Evolutionary conservation across 2,888 invertebrate genomes (phyloP).

Genomic region (Catotricha subobsoleta): DNA sequence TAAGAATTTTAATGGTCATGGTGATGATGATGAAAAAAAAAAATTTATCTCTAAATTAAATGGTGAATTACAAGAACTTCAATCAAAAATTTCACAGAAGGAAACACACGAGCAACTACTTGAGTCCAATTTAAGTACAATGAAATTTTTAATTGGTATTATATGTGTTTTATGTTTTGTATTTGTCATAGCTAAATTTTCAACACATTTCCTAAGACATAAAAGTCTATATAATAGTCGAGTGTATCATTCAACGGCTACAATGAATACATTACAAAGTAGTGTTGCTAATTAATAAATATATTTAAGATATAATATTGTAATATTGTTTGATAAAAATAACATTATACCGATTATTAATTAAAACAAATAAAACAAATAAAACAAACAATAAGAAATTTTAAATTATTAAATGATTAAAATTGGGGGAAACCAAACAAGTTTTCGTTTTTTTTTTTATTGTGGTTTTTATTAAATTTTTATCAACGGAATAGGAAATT

Average conservation of each 20-base stretch:
- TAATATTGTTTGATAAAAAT: too few relatives aligned
- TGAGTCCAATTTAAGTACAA: neutral
- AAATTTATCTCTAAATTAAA: too few relatives aligned
- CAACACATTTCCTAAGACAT: neutral
- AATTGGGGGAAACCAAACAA: too few relatives aligned
- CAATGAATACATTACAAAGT: constrained; percentile 7
- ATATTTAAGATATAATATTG: too few relatives aligned
- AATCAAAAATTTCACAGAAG: neutral
- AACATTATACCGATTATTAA: too few relatives aligned
- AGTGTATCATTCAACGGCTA: constrained; percentile 7
- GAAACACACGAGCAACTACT: neutral
- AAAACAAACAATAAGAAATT: too few relatives aligned
- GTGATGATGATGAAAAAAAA: neutral
- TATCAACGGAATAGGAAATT: too few relatives aligned
- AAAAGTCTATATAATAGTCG: neutral
- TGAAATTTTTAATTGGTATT: constrained; percentile 1
- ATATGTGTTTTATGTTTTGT: neutral
- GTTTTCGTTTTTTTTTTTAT: too few relatives aligned
- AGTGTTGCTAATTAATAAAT: neutral
- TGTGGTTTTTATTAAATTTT: too few relatives aligned
- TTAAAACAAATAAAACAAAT: too few relatives aligned
- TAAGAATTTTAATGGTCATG: neutral
- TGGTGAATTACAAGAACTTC: neutral
- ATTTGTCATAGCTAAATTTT: constrained; percentile 2
- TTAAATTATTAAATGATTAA: too few relatives aligned